Evolutionary conservation across 2,113 vertebrate genomes (phyloP).

Genomic region (Vireo altiloquus): DNA sequence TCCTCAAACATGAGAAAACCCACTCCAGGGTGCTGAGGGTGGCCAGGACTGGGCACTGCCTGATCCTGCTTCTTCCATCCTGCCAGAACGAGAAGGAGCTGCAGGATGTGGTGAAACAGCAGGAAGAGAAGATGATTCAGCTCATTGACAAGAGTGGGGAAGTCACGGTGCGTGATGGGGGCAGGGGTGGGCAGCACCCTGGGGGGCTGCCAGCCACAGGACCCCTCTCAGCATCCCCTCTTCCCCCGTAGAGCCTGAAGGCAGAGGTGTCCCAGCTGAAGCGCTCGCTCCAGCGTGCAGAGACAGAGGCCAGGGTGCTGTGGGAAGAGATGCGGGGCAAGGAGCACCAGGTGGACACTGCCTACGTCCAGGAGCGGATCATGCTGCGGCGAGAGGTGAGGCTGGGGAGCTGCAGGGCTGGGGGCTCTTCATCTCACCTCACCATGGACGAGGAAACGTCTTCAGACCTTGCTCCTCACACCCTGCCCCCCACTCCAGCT

Average conservation of each 20-base stretch:
- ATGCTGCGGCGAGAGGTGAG: conserved; percentile 71
- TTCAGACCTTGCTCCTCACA: not conserved
- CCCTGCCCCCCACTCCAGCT: not conserved
- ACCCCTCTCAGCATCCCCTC: not conserved
- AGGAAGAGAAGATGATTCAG: conserved; percentile 69
- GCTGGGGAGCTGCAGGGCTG: rapidly evolving
- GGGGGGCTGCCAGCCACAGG: rapidly evolving
- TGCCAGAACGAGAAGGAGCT: conserved; percentile 56
- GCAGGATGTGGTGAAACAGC: conserved; percentile 65
- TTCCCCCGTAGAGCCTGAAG: conserved; percentile 41
- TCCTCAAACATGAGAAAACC: not conserved
- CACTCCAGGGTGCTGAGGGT: rapidly evolving
- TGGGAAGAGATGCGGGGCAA: conserved; percentile 66
- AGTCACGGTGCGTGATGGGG: conserved; percentile 33
- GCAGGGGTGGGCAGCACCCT: rapidly evolving
- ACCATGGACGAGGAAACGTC: not conserved
- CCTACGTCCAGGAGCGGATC: conserved; percentile 69
- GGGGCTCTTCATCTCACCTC: rapidly evolving
- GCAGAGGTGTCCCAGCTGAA: conserved; percentile 67
- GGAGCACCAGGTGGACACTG: conserved; percentile 8
- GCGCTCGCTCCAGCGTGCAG: conserved; percentile 51
- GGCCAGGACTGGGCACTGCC: not conserved
- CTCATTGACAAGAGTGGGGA: conserved; percentile 67
- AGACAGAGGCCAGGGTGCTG: conserved; percentile 67
- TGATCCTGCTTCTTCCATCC: not conserved